Conservation (phyloP, 2,797 vertebrate species). For the Pygocentrus nattereri region DNA sequence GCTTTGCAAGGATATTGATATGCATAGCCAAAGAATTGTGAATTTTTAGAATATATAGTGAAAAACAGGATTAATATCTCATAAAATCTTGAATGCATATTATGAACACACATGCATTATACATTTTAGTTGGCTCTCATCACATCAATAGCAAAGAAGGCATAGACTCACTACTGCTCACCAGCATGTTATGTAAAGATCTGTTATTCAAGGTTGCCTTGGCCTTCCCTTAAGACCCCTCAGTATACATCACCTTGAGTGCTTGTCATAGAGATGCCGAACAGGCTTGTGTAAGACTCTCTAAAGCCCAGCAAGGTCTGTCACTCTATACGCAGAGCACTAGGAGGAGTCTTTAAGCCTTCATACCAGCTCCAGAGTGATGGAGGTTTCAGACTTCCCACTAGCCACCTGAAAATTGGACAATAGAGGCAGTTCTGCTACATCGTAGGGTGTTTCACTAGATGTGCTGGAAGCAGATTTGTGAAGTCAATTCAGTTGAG, state of each 20-base stretch:
- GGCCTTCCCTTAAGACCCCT: neutral
- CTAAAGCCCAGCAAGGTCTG: conserved; percentile 41
- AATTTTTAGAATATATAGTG: too few species aligned
- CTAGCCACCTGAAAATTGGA: conserved; percentile 44
- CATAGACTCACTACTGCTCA: neutral
- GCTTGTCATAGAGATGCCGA: conserved; percentile 40
- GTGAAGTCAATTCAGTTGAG: too few species aligned
- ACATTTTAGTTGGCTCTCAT: neutral
- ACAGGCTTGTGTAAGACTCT: conserved; percentile 45
- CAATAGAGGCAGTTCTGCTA: neutral
- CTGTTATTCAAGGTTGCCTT: conserved; percentile 12
- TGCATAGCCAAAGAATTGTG: too few species aligned
- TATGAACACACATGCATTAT: neutral
- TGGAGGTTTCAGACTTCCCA: conserved; percentile 27
- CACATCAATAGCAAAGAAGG: neutral
- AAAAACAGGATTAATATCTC: too few species aligned
- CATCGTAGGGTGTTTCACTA: neutral
- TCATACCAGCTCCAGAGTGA: neutral
- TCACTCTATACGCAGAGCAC: conserved; percentile 10
- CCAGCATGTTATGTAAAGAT: conserved; percentile 22
- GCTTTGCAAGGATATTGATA: too few species aligned
- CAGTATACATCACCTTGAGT: conserved; percentile 20
- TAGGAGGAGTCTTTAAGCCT: conserved; percentile 21
- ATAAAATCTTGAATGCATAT: neutral
- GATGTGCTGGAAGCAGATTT: too few species aligned